phyloP scores from a whole-genome alignment of 2,113 vertebrate species.

The Octodon degus region DNA sequence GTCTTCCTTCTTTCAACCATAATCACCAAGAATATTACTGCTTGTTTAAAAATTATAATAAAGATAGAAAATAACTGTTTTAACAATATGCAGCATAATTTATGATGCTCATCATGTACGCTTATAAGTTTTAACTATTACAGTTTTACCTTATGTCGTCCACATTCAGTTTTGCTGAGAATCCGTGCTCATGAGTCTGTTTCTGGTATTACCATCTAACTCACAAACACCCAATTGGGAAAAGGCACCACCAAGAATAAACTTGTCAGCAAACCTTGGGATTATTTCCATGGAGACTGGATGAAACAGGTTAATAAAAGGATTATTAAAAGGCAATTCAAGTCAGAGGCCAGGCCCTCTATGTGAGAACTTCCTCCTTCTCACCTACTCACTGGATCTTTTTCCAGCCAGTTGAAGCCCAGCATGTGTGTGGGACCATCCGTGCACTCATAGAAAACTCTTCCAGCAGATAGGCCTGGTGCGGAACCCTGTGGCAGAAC shows the following conservation, averaged over 20 bases:
- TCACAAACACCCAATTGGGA: not conserved
- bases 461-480: too few relatives aligned
- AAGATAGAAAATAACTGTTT: not conserved
- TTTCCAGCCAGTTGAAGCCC: too few relatives aligned
- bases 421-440: too few relatives aligned
- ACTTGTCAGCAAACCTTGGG: not conserved
- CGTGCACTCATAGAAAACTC: too few relatives aligned
- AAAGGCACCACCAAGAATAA: not conserved
- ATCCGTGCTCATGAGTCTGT: not conserved
- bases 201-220: not conserved
- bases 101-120: not conserved
- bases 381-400: too few relatives aligned
- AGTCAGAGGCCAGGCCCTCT: too few relatives aligned
- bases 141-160: not conserved
- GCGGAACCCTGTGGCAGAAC: too few relatives aligned
- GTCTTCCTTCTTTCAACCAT: not conserved
- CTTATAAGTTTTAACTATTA: not conserved
- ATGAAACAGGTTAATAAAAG: not conserved
- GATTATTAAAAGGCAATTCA: not conserved
- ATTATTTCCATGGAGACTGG: constrained; percentile 34
- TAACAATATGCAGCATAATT: not conserved
- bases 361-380: too few relatives aligned
- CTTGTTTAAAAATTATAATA: not conserved
- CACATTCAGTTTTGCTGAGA: not conserved
- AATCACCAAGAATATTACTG: not conserved